Conservation (phyloP, 1,140 invertebrate species). For the Samia ricini region DNA sequence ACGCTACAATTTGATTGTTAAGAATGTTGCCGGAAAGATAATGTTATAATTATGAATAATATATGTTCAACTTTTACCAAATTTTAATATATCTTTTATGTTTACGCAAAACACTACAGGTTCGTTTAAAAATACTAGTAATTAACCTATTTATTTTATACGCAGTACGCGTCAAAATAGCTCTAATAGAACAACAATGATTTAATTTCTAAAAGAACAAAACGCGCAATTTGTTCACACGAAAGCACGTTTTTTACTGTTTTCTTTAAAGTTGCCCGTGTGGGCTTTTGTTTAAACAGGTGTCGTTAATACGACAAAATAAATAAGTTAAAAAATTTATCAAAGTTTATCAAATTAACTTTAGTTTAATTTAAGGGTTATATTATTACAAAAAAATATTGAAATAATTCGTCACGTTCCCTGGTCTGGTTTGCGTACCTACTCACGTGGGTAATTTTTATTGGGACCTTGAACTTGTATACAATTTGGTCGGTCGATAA, state of each 20-base stretch:
- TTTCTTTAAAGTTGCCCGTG: no score
- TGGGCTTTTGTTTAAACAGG: no score
- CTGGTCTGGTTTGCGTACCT: conserved; percentile 27
- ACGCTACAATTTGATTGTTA: background rate
- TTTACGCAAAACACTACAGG: background rate
- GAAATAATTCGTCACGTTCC: conserved; percentile 42
- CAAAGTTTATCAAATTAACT: no score
- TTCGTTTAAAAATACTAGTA: background rate
- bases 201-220: no score
- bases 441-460: conserved; percentile 61
- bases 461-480: conserved; percentile 68
- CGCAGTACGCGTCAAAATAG: no score
- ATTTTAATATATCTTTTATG: background rate
- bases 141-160: background rate
- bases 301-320: no score
- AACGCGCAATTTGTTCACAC: no score
- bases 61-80: conserved; percentile 5
- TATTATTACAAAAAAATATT: conserved; percentile 11
- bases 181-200: no score
- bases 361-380: background rate
- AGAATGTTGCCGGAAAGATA: background rate
- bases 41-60: background rate
- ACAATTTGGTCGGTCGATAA: conserved; percentile 68
- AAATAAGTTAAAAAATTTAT: no score
- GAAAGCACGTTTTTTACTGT: no score